These are phyloP conservation scores for Eupeodes luniger DNA, from an alignment of 2,888 invertebrate species.

Conservation along the genomic window DNA sequence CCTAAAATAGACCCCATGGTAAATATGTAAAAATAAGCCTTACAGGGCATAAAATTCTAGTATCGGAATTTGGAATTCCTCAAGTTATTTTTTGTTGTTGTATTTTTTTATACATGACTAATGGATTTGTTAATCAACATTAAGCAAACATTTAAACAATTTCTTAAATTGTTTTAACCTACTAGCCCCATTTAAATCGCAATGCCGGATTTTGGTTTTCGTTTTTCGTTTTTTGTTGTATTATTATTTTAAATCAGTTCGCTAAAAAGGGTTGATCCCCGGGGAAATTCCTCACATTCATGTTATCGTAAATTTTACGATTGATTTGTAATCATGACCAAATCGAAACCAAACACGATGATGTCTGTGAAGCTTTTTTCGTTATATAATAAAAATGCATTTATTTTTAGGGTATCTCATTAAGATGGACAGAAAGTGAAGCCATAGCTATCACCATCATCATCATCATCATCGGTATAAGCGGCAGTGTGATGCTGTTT, in stretches of 20 bases:
- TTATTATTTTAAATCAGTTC: background rate
- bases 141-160: background rate
- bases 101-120: background rate
- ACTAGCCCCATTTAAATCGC: conserved; percentile 15
- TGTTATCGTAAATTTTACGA: conserved; percentile 46
- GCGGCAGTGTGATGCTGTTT: conserved; percentile 25
- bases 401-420: conserved; percentile 64
- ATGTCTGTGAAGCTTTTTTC: conserved; percentile 40
- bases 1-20: background rate
- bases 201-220: conserved; percentile 4
- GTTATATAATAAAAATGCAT: conserved; percentile 56
- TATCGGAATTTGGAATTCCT: background rate
- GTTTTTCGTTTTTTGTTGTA: background rate
- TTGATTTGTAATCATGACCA: conserved; percentile 70
- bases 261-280: conserved; percentile 23
- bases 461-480: background rate
- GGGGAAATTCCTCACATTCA: conserved; percentile 55
- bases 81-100: background rate
- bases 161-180: conserved; percentile 15
- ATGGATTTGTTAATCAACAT: background rate
- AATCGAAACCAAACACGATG: conserved; percentile 50
- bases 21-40: background rate
- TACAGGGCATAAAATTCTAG: no score
- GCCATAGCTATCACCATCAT: conserved; percentile 10
- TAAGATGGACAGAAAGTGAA: conserved; percentile 56